A percentile compares a stretch with the other conserved stretches of the same genome.
Conservation (phyloP, 2,113 vertebrate genomes). For the Chrysemys picta region DNA sequence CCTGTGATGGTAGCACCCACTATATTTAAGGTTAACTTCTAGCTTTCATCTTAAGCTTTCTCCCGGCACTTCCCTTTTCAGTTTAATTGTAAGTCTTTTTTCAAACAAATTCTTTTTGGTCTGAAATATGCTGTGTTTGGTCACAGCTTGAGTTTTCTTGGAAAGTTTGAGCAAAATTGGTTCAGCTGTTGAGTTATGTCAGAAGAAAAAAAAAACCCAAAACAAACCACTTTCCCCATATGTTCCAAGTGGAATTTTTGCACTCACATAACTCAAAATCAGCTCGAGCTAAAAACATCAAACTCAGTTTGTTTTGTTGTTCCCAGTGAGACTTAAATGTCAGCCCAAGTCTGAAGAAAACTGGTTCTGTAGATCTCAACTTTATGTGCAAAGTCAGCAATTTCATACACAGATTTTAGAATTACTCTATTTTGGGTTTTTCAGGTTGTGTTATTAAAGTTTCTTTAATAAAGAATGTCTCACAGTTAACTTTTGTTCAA, state of each 20-base stretch:
- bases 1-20: too few relatives aligned
- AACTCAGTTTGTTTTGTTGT: not conserved
- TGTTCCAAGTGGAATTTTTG: constrained; percentile 25
- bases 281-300: not conserved
- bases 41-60: too few relatives aligned
- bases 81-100: not conserved
- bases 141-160: constrained; percentile 14
- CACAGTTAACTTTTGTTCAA: not conserved
- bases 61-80: not conserved
- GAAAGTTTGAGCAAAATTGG: constrained; percentile 53
- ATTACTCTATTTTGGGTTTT: not conserved
- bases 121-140: not conserved
- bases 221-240: not conserved
- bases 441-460: not conserved
- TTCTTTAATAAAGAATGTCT: not conserved
- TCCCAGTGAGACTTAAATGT: constrained; percentile 8
- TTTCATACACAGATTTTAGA: not conserved
- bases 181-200: constrained; percentile 32
- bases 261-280: not conserved
- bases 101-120: not conserved
- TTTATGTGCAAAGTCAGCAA: not conserved
- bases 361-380: not conserved
- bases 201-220: not conserved
- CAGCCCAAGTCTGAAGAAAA: not conserved
- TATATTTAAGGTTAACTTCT: too few relatives aligned